phyloP scores from a whole-genome alignment of 92 coral and sea anemone species.

The Isaurus tuberculatus region DNA sequence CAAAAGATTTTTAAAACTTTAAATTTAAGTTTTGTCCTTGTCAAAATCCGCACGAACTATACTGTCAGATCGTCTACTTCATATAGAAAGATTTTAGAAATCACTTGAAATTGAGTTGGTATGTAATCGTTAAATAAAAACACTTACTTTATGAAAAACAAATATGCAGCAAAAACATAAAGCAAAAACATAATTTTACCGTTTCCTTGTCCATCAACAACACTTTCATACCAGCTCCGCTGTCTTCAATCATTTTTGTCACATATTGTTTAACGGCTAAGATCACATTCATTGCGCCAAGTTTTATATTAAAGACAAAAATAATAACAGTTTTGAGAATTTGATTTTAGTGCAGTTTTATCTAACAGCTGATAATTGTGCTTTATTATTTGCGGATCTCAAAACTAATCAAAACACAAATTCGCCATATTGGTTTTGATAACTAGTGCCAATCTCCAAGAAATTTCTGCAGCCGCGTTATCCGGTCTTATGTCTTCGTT shows the following conservation, averaged over 20 bases:
- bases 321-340: background rate
- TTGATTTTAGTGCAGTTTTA: background rate
- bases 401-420: conserved; percentile 16
- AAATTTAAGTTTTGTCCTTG: too few relatives aligned
- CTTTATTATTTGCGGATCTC: background rate
- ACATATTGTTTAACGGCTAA: conserved; percentile 97
- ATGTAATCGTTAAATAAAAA: background rate
- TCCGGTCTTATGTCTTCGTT: background rate
- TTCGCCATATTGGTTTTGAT: conserved; percentile 40
- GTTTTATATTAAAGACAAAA: background rate
- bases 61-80: too few relatives aligned
- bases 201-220: conserved; percentile 97
- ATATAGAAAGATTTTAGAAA: background rate
- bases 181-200: conserved; percentile 47
- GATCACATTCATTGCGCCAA: conserved; percentile 80
- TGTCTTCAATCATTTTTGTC: conserved; percentile 94
- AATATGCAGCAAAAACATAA: background rate
- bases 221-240: conserved; percentile 99
- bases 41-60: too few relatives aligned
- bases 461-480: background rate
- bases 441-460: conserved; percentile 14
- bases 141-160: background rate
- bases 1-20: too few relatives aligned
- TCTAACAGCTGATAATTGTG: background rate
- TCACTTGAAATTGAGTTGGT: background rate